Percentiles rank a stretch among this genome's conserved stretches.
These are phyloP conservation scores for Zelostemma sp. DNA, from an alignment of 1,140 invertebrate genomes.

Conservation along the genomic window DNA sequence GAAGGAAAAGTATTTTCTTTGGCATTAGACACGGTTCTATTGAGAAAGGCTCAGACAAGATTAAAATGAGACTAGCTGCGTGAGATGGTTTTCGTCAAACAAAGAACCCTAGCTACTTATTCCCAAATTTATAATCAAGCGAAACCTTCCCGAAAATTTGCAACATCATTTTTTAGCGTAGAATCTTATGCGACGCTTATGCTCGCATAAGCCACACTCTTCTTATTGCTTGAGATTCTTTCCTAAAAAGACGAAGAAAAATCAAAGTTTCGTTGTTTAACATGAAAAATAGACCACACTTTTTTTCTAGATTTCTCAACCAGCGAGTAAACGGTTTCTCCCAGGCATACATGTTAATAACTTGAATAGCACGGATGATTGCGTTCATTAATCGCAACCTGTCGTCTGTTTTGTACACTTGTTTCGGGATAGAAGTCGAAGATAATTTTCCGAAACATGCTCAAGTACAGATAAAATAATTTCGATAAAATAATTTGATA, in stretches of 20 bases:
- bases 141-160: too few relatives aligned
- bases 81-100: too few relatives aligned
- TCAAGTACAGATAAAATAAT: too few relatives aligned
- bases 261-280: not conserved
- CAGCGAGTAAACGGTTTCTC: constrained; percentile 82
- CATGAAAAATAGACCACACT: constrained; percentile 26
- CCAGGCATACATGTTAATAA: constrained; percentile 95
- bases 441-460: constrained; percentile 81
- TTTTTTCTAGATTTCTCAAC: constrained; percentile 73
- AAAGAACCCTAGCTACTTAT: too few relatives aligned
- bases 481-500: not conserved
- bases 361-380: constrained; percentile 89
- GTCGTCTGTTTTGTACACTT: constrained; percentile 85
- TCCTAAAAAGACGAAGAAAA: constrained; percentile 21
- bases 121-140: too few relatives aligned
- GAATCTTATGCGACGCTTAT: too few relatives aligned
- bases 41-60: too few relatives aligned
- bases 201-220: too few relatives aligned
- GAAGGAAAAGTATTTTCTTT: too few relatives aligned
- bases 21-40: too few relatives aligned
- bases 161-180: too few relatives aligned
- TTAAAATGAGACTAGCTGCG: too few relatives aligned
- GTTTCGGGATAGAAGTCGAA: constrained; percentile 75
- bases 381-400: constrained; percentile 90
- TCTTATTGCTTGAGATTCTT: constrained; percentile 33